Percentiles rank a stretch among this genome's conserved stretches.
Conservation (phyloP, 2,888 invertebrate genomes). For the Mimumesa dahlbomi region DNA sequence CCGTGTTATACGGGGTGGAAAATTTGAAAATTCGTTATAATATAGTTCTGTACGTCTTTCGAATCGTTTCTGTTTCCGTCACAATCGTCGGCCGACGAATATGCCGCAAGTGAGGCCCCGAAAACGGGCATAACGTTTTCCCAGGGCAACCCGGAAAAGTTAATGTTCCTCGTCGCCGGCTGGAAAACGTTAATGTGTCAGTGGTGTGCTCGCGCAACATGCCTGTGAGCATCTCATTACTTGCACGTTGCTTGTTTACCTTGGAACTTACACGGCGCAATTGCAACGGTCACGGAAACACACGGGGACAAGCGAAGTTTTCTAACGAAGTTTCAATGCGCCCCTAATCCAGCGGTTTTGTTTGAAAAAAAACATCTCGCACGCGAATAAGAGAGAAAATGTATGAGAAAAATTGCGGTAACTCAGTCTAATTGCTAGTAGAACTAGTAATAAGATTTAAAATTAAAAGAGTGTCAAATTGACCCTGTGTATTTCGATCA, state of each 20-base stretch:
- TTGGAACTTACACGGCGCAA: conserved; percentile 32
- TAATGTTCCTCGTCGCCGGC: conserved; percentile 41
- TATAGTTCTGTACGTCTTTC: conserved; percentile 19
- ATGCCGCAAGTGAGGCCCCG: conserved; percentile 15
- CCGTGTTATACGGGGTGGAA: conserved; percentile 16
- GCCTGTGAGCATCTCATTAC: conserved; percentile 49
- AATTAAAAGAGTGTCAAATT: too few relatives aligned
- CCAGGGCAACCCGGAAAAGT: conserved; percentile 45
- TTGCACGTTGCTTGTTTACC: conserved; percentile 33
- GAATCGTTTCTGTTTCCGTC: conserved; percentile 22
- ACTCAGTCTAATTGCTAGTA: too few relatives aligned
- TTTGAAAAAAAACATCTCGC: too few relatives aligned
- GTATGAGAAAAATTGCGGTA: too few relatives aligned
- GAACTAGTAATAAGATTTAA: too few relatives aligned
- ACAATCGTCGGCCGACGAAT: conserved; percentile 11
- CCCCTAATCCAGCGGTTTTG: too few relatives aligned
- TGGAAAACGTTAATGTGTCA: conserved; percentile 48
- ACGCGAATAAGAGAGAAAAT: too few relatives aligned
- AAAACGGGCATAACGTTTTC: neutral
- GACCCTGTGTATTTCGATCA: too few relatives aligned
- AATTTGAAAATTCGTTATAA: conserved; percentile 45
- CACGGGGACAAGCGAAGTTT: neutral
- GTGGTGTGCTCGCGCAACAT: conserved; percentile 34
- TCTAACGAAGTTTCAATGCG: neutral
- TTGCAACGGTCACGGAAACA: conserved; percentile 18